A percentile compares a stretch with the other conserved stretches of the same genome.
Conservation (phyloP, 2,797 vertebrate species). For the Acrossocheilus fasciatus region DNA sequence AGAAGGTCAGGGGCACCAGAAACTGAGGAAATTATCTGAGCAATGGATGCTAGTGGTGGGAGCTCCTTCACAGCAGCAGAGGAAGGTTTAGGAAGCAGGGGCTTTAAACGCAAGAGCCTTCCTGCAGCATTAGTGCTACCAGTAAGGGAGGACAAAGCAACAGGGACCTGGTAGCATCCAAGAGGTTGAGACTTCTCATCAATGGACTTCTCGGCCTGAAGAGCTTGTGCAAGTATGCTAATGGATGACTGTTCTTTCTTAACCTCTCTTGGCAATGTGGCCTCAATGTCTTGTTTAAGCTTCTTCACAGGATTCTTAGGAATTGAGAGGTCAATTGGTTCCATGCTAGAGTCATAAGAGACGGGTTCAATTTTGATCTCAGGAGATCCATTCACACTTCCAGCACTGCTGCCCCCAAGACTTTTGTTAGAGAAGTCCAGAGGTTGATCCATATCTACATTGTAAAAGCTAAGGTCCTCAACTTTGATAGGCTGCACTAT, state of each 20-base stretch:
- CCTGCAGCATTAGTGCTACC: constrained; percentile 57
- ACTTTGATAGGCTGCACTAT: constrained; percentile 82
- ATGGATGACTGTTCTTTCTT: constrained; percentile 73
- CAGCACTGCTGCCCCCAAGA: constrained; percentile 66
- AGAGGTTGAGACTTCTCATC: constrained; percentile 70
- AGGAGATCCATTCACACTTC: constrained; percentile 66
- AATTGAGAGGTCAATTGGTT: constrained; percentile 89
- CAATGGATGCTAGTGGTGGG: constrained; percentile 94
- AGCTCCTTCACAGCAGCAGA: constrained; percentile 78
- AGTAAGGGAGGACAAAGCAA: constrained; percentile 72
- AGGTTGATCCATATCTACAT: constrained; percentile 80
- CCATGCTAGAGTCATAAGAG: constrained; percentile 81
- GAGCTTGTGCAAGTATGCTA: constrained; percentile 53
- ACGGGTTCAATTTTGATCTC: constrained; percentile 86
- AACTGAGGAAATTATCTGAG: constrained; percentile 97
- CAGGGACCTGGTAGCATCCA: constrained; percentile 74
- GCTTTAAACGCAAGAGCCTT: constrained; percentile 85
- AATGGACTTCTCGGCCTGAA: constrained; percentile 67
- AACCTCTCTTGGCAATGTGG: constrained; percentile 69
- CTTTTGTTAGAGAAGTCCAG: constrained; percentile 87
- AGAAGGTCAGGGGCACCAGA: constrained; percentile 83
- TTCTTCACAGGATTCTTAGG: constrained; percentile 80
- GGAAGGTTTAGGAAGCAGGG: constrained; percentile 84
- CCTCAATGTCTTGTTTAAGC: constrained; percentile 65
- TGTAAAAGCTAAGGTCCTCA: constrained; percentile 81